A percentile compares a stretch with the other conserved stretches of the same genome.
These are phyloP conservation scores for Tenthredo livida DNA, from an alignment of 2,888 invertebrate genomes.

Conservation along the genomic window DNA sequence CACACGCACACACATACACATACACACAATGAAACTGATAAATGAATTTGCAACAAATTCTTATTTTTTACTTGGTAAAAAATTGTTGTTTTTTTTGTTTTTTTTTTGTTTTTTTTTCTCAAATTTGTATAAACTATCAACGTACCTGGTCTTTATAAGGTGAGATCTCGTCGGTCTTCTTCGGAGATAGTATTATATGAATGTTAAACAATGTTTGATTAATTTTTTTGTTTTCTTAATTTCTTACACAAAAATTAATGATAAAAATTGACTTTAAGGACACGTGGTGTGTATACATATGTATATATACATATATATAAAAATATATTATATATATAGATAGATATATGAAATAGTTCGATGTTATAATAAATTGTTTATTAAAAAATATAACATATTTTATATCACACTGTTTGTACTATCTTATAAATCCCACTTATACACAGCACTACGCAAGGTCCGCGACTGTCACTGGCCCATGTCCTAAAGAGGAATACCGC, in stretches of 20 bases:
- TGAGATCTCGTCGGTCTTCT: background rate
- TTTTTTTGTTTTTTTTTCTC: no score
- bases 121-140: background rate
- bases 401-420: constrained; percentile 11
- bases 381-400: background rate
- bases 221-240: background rate
- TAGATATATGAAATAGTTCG: background rate
- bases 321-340: background rate
- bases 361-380: background rate
- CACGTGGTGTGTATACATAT: background rate
- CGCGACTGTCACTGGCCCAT: constrained; percentile 54
- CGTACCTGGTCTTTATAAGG: background rate
- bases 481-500: constrained; percentile 62
- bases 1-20: no score
- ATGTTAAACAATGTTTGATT: background rate
- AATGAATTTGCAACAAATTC: no score
- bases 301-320: background rate
- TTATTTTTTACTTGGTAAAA: background rate
- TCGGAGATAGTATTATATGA: background rate
- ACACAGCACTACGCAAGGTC: background rate
- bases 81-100: no score
- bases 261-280: background rate
- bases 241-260: background rate
- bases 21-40: no score
- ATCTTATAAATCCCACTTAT: background rate